Evolutionary conservation across 2,797 vertebrate genomes (phyloP).

Genomic region (Urophycis tenuis): DNA sequence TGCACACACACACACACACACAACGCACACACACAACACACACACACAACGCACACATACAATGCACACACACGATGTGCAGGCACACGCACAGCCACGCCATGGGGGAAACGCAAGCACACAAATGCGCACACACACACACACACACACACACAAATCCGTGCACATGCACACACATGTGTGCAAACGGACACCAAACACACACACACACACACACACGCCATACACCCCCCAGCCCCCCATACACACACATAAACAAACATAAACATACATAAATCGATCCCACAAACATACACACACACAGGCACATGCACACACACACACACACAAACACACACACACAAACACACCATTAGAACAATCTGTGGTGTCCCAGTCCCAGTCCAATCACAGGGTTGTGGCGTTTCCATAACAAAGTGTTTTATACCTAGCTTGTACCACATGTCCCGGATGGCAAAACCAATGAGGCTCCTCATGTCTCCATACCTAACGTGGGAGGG

Average conservation of each 20-base stretch:
- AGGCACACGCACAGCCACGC: no score
- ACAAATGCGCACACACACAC: no score
- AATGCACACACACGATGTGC: no score
- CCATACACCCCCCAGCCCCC: not conserved
- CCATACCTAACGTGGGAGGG: slow-evolving; percentile 74
- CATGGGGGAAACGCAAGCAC: no score
- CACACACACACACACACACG: no score
- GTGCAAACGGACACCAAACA: no score
- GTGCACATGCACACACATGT: no score
- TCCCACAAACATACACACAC: not conserved
- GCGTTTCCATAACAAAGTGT: not conserved
- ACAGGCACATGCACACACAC: slow-evolving; percentile 7
- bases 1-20: no score
- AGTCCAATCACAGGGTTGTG: not conserved
- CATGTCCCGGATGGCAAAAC: slow-evolving; percentile 95
- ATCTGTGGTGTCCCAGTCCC: not conserved
- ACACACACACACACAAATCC: slow-evolving; percentile 36
- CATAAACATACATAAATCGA: not conserved
- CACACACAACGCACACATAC: no score
- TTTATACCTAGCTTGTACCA: slow-evolving; percentile 95
- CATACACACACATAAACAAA: not conserved
- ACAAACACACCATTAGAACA: no score
- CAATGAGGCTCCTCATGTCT: slow-evolving; percentile 91
- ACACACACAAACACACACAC: no score
- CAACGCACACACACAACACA: no score